Conservation (phyloP, 2,797 vertebrate genomes). For the Mastacembelus armatus region DNA sequence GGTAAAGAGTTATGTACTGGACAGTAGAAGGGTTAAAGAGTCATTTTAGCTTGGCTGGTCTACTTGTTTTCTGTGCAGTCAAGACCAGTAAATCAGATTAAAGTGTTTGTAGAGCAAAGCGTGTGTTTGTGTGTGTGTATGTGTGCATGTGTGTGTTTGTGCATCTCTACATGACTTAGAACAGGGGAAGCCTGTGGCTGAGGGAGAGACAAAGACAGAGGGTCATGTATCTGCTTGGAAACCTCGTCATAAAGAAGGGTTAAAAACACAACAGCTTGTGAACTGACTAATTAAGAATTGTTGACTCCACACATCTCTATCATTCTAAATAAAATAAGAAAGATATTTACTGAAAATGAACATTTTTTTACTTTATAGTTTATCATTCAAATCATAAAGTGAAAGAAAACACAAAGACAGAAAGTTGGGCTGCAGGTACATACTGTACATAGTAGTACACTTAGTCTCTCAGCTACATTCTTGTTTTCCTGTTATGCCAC, state of each 20-base stretch:
- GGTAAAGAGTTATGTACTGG: not conserved
- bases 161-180: conserved; percentile 8
- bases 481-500: not conserved
- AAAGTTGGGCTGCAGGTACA: not conserved
- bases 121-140: conserved; percentile 11
- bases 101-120: conserved; percentile 41
- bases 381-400: too few species aligned
- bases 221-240: conserved; percentile 10
- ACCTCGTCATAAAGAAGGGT: not conserved
- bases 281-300: not conserved
- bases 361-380: too few species aligned
- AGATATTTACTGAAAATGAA: too few species aligned
- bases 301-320: not conserved
- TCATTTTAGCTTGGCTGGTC: conserved; percentile 55
- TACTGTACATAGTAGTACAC: too few species aligned
- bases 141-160: conserved; percentile 2
- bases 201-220: conserved; percentile 1
- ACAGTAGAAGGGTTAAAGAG: conserved; percentile 45
- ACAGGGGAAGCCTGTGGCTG: conserved; percentile 10
- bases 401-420: not conserved
- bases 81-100: conserved; percentile 70
- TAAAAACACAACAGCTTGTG: not conserved
- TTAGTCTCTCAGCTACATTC: not conserved
- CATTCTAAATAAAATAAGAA: not conserved
- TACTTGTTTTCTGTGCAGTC: conserved; percentile 64